Conservation (phyloP, 2,797 vertebrate species). For the Orestias chungarensis region DNA sequence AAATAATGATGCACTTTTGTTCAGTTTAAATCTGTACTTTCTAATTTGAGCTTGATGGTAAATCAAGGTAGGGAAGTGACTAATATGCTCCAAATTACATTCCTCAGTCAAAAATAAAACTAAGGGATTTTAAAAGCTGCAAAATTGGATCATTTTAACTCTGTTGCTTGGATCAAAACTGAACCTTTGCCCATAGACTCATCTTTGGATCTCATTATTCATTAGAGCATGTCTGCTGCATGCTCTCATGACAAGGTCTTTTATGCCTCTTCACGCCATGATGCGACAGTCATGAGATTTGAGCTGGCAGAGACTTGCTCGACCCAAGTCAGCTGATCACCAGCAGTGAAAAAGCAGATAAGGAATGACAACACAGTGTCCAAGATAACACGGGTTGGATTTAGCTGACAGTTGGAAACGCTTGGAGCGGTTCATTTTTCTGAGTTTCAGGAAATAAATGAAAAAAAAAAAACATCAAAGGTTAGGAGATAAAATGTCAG, state of each 20-base stretch:
- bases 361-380: conserved; percentile 51
- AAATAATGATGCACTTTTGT: background rate
- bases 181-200: background rate
- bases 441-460: conserved; percentile 28
- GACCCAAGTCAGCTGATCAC: conserved; percentile 40
- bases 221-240: conserved; percentile 19
- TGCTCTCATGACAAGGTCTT: conserved; percentile 33
- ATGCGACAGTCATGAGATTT: conserved; percentile 23
- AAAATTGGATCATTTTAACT: background rate
- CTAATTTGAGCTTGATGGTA: background rate
- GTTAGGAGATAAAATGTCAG: conserved; percentile 53
- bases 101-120: background rate
- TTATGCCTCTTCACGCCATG: conserved; percentile 34
- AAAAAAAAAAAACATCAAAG: conserved; percentile 33
- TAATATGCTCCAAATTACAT: background rate
- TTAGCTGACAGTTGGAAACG: conserved; percentile 48
- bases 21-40: background rate
- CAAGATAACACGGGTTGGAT: conserved; percentile 43
- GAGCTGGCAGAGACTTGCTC: conserved; percentile 38
- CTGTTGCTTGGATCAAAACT: background rate
- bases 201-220: conserved; percentile 4
- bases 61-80: background rate
- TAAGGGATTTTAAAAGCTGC: background rate
- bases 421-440: conserved; percentile 33
- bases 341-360: conserved; percentile 48